Evolutionary conservation across 2,888 invertebrate species (phyloP).

Genomic region (Ophioninae sp.): DNA sequence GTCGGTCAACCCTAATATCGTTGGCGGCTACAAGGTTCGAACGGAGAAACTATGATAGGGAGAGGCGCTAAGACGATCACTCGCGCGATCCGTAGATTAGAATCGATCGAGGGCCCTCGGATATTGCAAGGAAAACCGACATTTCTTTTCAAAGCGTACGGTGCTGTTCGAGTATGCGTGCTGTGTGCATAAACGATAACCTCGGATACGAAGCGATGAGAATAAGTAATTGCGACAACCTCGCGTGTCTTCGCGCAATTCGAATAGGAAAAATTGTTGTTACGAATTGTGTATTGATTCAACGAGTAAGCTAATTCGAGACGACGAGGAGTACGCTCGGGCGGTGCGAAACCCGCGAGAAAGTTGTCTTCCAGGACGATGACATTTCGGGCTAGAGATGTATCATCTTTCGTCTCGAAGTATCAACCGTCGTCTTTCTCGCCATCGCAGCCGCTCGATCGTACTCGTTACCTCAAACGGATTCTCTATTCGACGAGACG

Average conservation of each 20-base stretch:
- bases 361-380: background rate
- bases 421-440: no score
- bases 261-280: background rate
- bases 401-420: background rate
- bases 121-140: background rate
- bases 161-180: background rate
- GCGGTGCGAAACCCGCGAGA: background rate
- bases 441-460: no score
- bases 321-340: background rate
- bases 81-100: background rate
- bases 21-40: slow-evolving; percentile 90
- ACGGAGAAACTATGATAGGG: slow-evolving; percentile 53
- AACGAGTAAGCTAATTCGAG: background rate
- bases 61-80: background rate
- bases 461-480: background rate
- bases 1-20: slow-evolving; percentile 83
- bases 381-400: background rate
- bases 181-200: background rate
- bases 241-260: background rate
- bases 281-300: background rate
- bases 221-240: background rate
- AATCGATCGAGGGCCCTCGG: background rate
- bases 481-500: background rate
- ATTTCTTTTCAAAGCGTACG: background rate
- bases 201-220: background rate